phyloP scores from a whole-genome alignment of 2,113 vertebrate genomes.

The Ascaphus truei region DNA sequence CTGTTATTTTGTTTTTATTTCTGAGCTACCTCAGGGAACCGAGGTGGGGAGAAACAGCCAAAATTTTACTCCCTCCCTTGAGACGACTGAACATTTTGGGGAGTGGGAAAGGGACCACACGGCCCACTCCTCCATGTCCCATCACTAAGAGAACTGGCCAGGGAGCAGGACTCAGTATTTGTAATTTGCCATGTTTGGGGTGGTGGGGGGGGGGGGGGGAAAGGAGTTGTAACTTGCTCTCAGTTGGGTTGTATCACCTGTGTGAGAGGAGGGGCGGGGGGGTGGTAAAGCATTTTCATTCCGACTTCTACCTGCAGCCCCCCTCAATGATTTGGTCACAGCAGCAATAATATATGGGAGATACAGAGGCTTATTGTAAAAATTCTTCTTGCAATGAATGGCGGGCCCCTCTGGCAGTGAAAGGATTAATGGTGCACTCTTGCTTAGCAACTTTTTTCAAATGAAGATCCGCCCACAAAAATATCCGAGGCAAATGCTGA shows the following conservation, averaged over 20 bases:
- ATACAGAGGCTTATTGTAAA: neutral
- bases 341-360: constrained; percentile 10
- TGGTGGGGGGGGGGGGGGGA: too few relatives aligned
- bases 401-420: neutral
- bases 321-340: neutral
- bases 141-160: too few relatives aligned
- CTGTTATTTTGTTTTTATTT: constrained; percentile 4
- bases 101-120: neutral
- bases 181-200: too few relatives aligned
- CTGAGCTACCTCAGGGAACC: constrained; percentile 31
- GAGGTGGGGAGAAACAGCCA: constrained; percentile 25
- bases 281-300: too few relatives aligned
- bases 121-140: too few relatives aligned
- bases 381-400: too few relatives aligned
- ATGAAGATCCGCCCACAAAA: neutral
- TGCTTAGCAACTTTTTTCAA: too few relatives aligned
- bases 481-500: neutral
- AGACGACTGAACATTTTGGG: neutral
- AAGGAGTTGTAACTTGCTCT: too few relatives aligned
- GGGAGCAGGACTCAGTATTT: too few relatives aligned
- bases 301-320: too few relatives aligned
- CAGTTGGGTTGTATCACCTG: too few relatives aligned
- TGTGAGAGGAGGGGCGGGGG: too few relatives aligned
- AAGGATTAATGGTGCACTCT: neutral
- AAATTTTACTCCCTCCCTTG: neutral